Evolutionary conservation across 1,140 invertebrate genomes (phyloP), one percentile per base, ranked within the genome.

Genomic region (Panagrolaimus sp.): DNA sequence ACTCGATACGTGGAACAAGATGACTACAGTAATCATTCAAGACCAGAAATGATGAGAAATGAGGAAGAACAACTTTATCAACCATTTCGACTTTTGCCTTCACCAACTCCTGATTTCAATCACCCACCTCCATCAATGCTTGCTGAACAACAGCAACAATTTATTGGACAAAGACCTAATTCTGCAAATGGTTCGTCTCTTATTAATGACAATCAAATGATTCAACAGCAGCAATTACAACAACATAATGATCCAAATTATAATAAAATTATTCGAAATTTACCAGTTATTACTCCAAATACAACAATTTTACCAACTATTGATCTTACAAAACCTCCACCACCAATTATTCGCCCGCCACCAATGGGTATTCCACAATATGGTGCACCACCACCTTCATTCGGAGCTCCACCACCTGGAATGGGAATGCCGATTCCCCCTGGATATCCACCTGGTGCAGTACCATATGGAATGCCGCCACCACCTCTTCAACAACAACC

Each of bases 321-420:
- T 21, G 52, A 58, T 58, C 17, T 58, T 12, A 58, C 52, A 17
- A 58, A 58, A 26, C 52, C 52, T 1, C 52, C 52, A 26, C 52
- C 52, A 24, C 52, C 52, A 14, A 21, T 21, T 21, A 21, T 28
- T n/a, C 15, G 14, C 17, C 21, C 14, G 2, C 52, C 52, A 14
- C 21, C 26, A 21, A 24, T 58, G 3, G 28, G 21, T 21, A 21
- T 28, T 26, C 52, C 52, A 2, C 14, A 12, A 4, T 58, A 58
- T 26, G 52, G 52, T 26, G 28, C 28, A 12, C 52, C 52, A 12
- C 48, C 48, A 14, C 52, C 52, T 12, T 26, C 8, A 10, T 58
- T n/a, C 5, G 52, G 52, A 12, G 17, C 17, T 12, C 52, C 52
- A 24, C 52, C 52, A 21, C 52, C 52, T 10, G 28, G 21, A 10